Percentiles rank a stretch among this genome's conserved stretches.
Evolutionary conservation across 1,140 invertebrate genomes (phyloP).

Genomic region (Drosophila varians): DNA sequence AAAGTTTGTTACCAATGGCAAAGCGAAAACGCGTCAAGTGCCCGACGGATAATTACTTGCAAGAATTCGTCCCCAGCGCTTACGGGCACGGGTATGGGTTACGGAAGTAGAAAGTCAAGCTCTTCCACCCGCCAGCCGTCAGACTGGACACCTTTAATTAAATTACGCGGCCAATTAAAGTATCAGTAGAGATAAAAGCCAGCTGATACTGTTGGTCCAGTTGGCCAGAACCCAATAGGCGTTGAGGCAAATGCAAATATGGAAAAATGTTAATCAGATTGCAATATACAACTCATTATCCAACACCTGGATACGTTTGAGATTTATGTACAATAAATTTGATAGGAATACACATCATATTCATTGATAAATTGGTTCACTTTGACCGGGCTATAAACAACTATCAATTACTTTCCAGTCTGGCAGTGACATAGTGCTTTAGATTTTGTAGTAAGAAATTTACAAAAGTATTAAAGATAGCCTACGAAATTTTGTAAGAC

Average conservation of each 20-base stretch:
- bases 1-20: conserved; percentile 21
- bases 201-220: conserved; percentile 6
- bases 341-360: no score
- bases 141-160: conserved; percentile 30
- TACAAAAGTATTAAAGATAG: no score
- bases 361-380: no score
- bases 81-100: neutral
- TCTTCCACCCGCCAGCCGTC: neutral
- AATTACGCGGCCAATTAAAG: conserved; percentile 55
- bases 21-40: conserved; percentile 26
- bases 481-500: no score
- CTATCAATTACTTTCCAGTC: no score
- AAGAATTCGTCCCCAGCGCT: conserved; percentile 31
- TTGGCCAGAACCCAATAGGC: conserved; percentile 16
- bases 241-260: conserved; percentile 53
- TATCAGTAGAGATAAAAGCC: conserved; percentile 40
- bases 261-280: conserved; percentile 63
- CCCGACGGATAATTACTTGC: conserved; percentile 36
- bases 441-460: no score
- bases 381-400: no score
- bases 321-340: neutral
- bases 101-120: conserved; percentile 44
- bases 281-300: conserved; percentile 17
- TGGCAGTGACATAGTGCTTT: no score
- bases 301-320: conserved; percentile 4